Evolutionary conservation across 2,888 invertebrate species (phyloP).

Genomic region (Campoletis raptor): DNA sequence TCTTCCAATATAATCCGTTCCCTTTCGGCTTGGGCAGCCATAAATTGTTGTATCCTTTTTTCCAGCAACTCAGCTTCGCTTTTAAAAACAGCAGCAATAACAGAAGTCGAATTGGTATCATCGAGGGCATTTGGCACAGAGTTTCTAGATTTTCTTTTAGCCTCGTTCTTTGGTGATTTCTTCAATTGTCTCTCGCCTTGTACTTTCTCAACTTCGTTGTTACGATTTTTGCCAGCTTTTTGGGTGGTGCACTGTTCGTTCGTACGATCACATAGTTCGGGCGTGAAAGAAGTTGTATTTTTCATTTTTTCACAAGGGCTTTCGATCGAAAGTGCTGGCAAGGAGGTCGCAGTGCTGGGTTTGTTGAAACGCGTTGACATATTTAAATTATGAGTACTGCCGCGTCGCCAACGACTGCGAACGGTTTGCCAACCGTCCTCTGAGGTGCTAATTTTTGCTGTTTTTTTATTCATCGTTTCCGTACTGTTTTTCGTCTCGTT

Average conservation of each 20-base stretch:
- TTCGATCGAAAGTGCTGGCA: slow-evolving; percentile 89
- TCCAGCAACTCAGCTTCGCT: slow-evolving; percentile 83
- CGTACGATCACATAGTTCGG: slow-evolving; percentile 75
- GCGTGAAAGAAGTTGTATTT: slow-evolving; percentile 76
- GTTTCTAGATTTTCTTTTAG: slow-evolving; percentile 63
- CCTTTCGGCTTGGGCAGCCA: slow-evolving; percentile 84
- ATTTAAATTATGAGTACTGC: slow-evolving; percentile 87
- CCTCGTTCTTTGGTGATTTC: slow-evolving; percentile 67
- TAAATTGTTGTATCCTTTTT: slow-evolving; percentile 83
- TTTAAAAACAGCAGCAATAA: slow-evolving; percentile 83
- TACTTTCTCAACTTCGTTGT: slow-evolving; percentile 77
- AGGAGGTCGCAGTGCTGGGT: slow-evolving; percentile 93
- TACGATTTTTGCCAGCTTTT: slow-evolving; percentile 76
- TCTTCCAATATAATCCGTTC: slow-evolving; percentile 84
- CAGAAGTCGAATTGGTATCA: slow-evolving; percentile 82
- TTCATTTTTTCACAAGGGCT: slow-evolving; percentile 78
- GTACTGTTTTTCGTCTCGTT: slow-evolving; percentile 59
- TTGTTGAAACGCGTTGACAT: slow-evolving; percentile 91
- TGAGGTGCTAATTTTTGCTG: slow-evolving; percentile 79
- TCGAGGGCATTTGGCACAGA: slow-evolving; percentile 65
- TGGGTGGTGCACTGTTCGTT: slow-evolving; percentile 74
- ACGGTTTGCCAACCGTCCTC: slow-evolving; percentile 95
- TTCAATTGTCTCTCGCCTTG: slow-evolving; percentile 72
- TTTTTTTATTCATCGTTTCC: slow-evolving; percentile 21
- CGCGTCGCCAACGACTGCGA: slow-evolving; percentile 89